Evolutionary conservation across 2,113 vertebrate species (phyloP).

Genomic region (Ictidomys tridecemlineatus): DNA sequence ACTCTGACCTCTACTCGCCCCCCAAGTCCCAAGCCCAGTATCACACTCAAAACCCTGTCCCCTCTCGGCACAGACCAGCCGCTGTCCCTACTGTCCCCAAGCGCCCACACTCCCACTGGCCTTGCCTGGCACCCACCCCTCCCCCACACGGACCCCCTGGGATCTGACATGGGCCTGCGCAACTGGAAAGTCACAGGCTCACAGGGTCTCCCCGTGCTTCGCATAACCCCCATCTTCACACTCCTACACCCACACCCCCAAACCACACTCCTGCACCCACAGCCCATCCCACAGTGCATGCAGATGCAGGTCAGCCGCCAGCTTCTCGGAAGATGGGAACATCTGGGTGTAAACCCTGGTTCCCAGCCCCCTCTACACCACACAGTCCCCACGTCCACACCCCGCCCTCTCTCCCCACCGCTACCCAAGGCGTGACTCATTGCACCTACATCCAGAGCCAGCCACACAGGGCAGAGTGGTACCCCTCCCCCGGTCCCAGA

Average conservation of each 20-base stretch:
- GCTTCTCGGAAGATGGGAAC: constrained; percentile 18
- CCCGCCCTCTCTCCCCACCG: constrained; percentile 48
- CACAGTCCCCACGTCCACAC: neutral
- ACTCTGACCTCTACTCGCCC: constrained; percentile 51
- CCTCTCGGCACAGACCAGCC: neutral
- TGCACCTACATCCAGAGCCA: constrained; percentile 47
- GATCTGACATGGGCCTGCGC: neutral
- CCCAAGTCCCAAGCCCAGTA: neutral
- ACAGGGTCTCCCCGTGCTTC: neutral
- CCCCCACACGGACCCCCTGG: neutral
- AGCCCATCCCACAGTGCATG: neutral
- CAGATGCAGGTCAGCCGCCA: neutral
- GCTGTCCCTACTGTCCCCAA: neutral
- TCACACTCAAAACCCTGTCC: neutral
- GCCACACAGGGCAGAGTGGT: constrained; percentile 6
- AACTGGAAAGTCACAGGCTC: neutral
- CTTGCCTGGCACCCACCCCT: neutral
- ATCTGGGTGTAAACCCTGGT: constrained; percentile 3
- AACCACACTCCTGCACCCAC: neutral
- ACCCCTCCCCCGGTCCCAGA: neutral
- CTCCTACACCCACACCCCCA: neutral
- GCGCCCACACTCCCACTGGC: too few species aligned
- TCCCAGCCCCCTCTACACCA: constrained; percentile 61
- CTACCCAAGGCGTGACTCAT: constrained; percentile 69
- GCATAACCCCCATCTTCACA: neutral